Evolutionary conservation across 2,113 vertebrate genomes (phyloP), one percentile per base, ranked within the genome.

Genomic region (Columba livia): DNA sequence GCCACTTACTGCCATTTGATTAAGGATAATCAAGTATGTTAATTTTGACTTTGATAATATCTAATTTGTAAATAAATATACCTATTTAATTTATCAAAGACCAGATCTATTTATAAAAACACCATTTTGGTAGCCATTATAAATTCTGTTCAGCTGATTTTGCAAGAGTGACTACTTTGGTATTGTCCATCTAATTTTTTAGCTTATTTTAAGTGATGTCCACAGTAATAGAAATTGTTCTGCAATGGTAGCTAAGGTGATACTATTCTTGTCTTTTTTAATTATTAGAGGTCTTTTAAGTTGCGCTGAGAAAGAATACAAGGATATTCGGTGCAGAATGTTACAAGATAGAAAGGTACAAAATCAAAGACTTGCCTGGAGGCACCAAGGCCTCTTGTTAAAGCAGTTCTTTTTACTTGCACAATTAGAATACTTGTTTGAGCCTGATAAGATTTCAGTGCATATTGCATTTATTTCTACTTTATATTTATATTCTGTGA

Each of bases 321-420:
- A 90, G 82, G 80, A 88, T 92, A 94, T 94, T 90, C 95, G 71
- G 73, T 29, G 47, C 36, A 89, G 90, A 97, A 74, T 70, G 82
- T 79, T 91, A 94, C 87, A 96, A 94, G 93, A 93, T 0, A 2
- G 92, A 95, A 96, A 97, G 92, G 96, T 94, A 96, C 44, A 83
- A 81, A 96, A 97, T 97, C 96, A 97, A 97, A 97, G 96, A 81
- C 79, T 96, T 95, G 97, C 96, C 96, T 94, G 87, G 70, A 94
- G 97, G 97, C 96, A 96, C 67, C 78, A 69, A 88, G 77, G 93
- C 79, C 92, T 80, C 93, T 92, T 96, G 94, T 89, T 90, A 88
- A 53, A 90, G 82, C 60, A 78, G 48, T 64, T 93, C 92, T 92
- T 90, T 97, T 88, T 82, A 95, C 94, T 87, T 73, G 75, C 38